Evolutionary conservation across 1,140 invertebrate genomes (phyloP).

Genomic region (Leguminivora glycinivorella): DNA sequence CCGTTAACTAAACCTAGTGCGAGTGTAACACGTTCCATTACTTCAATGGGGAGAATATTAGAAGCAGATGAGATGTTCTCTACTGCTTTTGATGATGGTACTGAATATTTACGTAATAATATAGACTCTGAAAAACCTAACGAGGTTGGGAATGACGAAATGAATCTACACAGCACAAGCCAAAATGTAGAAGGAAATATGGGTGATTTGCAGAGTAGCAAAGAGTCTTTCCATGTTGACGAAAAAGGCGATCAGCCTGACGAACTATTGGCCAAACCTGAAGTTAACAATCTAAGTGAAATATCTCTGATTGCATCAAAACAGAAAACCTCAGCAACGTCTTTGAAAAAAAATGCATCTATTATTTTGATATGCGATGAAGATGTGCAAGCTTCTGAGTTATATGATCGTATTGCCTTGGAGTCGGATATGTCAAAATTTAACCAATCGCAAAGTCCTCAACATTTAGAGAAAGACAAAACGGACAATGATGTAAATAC

Average conservation of each 20-base stretch:
- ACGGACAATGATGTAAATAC: background rate
- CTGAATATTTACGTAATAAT: background rate
- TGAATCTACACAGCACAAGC: background rate
- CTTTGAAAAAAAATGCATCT: background rate
- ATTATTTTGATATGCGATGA: background rate
- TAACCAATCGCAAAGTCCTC: background rate
- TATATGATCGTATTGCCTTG: background rate
- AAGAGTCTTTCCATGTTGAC: background rate
- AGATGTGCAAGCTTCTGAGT: background rate
- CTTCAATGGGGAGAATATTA: slow-evolving; percentile 56
- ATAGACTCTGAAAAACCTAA: background rate
- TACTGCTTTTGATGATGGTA: background rate
- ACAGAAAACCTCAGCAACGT: background rate
- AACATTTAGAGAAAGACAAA: background rate
- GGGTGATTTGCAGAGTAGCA: background rate
- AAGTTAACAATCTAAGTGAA: background rate
- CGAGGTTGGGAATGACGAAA: background rate
- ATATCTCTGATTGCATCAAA: background rate
- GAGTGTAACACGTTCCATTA: slow-evolving; percentile 57
- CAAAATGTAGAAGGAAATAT: background rate
- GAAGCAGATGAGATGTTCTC: slow-evolving; percentile 53
- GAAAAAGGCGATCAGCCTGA: background rate
- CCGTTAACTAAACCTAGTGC: slow-evolving; percentile 45
- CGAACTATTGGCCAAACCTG: slow-evolving; percentile 25
- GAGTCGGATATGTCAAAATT: background rate